phyloP scores from a whole-genome alignment of 2,113 vertebrate genomes.

The Suricata suricatta region DNA sequence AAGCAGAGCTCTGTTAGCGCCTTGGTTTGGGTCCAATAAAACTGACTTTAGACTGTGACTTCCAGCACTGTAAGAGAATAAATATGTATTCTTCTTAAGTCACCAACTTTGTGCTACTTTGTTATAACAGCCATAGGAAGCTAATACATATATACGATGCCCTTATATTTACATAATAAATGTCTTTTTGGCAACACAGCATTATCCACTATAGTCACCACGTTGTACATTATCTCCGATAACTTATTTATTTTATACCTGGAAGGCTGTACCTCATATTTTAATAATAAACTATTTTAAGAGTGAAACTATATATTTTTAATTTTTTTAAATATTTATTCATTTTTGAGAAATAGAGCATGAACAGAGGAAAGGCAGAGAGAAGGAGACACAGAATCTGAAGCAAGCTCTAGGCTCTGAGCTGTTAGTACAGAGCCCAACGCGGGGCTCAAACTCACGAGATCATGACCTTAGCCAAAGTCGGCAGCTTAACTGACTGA shows the following conservation, averaged over 20 bases:
- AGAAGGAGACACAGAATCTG: too few relatives aligned
- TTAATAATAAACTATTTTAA: background rate
- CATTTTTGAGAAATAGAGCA: too few relatives aligned
- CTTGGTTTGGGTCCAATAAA: background rate
- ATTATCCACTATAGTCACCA: background rate
- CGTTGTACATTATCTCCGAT: background rate
- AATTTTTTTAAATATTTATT: too few relatives aligned
- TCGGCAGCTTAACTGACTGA: too few relatives aligned
- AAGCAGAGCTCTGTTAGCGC: fast-evolving
- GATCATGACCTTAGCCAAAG: too few relatives aligned
- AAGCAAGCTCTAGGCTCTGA: too few relatives aligned
- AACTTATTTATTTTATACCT: background rate
- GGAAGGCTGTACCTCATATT: background rate
- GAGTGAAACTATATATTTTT: background rate
- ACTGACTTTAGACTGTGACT: background rate
- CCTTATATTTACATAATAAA: background rate
- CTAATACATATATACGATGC: too few relatives aligned
- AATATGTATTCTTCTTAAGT: background rate
- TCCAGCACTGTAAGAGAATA: background rate
- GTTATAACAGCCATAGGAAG: background rate
- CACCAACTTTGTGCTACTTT: background rate
- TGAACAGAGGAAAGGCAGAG: too few relatives aligned
- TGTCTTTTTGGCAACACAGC: background rate
- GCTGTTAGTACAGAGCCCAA: too few relatives aligned
- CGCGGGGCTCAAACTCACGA: too few relatives aligned